Conservation (phyloP, 2,888 invertebrate genomes). For the Peribatodes rhomboidaria region DNA sequence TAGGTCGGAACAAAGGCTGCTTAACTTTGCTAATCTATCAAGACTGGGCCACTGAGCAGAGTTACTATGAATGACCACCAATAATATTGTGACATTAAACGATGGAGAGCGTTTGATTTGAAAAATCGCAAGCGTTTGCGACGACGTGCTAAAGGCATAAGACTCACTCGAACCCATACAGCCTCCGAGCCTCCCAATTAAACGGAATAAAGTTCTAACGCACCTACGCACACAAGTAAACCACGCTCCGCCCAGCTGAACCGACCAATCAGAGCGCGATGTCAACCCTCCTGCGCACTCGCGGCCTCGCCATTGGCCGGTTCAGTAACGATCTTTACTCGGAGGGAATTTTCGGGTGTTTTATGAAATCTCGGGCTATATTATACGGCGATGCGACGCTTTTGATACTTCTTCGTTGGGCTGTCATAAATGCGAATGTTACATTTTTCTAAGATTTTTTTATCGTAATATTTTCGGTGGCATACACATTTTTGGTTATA, state of each 20-base stretch:
- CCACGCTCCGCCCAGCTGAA: slow-evolving; percentile 67
- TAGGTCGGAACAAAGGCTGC: no score
- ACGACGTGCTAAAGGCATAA: slow-evolving; percentile 10
- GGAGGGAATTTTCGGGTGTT: slow-evolving; percentile 80
- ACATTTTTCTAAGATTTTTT: neutral
- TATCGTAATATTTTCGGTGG: neutral
- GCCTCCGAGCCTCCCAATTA: slow-evolving; percentile 66
- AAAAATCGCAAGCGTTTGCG: slow-evolving; percentile 3
- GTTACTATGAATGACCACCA: no score
- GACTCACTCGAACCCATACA: slow-evolving; percentile 44
- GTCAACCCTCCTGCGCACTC: slow-evolving; percentile 69
- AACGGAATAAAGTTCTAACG: slow-evolving; percentile 67
- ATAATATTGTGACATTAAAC: no score
- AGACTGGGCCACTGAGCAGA: no score
- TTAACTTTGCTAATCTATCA: no score
- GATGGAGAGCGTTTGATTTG: no score
- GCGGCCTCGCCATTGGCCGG: slow-evolving; percentile 67
- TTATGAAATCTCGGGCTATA: slow-evolving; percentile 71
- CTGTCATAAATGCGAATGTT: slow-evolving; percentile 8
- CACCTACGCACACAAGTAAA: slow-evolving; percentile 65
- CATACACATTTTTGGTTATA: neutral
- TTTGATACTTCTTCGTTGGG: slow-evolving; percentile 27
- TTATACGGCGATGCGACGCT: slow-evolving; percentile 47
- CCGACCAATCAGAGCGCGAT: slow-evolving; percentile 71
- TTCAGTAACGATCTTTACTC: slow-evolving; percentile 76